Base-by-base conservation (phyloP, 2,797 vertebrate species). In the Adrianichthys oophorus region DNA sequence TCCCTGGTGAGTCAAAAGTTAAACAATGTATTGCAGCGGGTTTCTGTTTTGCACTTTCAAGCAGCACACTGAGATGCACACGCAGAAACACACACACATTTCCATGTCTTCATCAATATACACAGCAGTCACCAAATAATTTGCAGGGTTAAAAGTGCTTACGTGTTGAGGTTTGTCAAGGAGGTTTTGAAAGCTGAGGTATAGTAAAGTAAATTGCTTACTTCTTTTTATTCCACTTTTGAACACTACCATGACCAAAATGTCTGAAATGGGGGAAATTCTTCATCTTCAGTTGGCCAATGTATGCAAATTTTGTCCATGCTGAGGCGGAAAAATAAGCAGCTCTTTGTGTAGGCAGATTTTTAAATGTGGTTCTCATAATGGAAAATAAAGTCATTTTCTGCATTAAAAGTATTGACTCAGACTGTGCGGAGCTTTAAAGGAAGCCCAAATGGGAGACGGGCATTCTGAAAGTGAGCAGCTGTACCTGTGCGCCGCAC, bases 1-100 rank as follows among this genome's bases (percentile, higher is more conserved):
- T 99, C 89, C 96, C 97, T 89, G 97, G 97, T 98, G 91, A 68
- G 96, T 95, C 50, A 56, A 65, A 84, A 59, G 47, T 74, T 80
- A 17, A 75, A 71, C 53, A 82, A 78, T 73, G 23, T 48, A 48
- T 64, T 68, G 49, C 55, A 57, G 73, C 49, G 64, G 48, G 68
- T 72, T 80, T 79, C 48, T 72, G 56, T 68, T 55, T 47, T 58
- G 54, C 70, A 51, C 56, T 69, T 62, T 68, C 53, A 62, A 62
- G 62, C 52, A 64, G 48, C 63, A 64, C 64, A 84, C 48, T 50
- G 67, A 59, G 51, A 76, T 50, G 45, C 53, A 59, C 66, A 44
- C 19, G 32, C 7, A 32, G 29, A 50, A 21, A 42, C 40, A 52
- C 56, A 40, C 50, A 52, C 71, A 50, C 46, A 60, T n/a, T 52